Evolutionary conservation across 2,888 invertebrate genomes (phyloP), one percentile per base, ranked within the genome.

Genomic region (Acleris literana): DNA sequence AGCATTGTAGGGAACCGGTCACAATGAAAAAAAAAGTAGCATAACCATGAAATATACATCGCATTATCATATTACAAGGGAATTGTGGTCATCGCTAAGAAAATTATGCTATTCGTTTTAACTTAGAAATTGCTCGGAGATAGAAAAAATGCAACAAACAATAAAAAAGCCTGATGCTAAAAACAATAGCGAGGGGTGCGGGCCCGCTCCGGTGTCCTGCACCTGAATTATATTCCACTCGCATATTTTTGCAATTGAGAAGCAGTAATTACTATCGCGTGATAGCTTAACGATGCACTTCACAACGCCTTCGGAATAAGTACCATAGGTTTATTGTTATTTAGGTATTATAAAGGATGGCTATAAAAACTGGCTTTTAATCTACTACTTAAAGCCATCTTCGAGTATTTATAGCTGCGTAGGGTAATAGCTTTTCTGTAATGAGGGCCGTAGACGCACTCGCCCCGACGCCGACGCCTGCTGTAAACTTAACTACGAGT

Each of bases 11-110:
- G 76, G 80, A 88, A 90, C 90, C 79, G 85, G 90, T 90, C 90
- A 78, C 79, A 73, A 77, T 74, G 83, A 86, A 88, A 13, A 4
- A 91, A 92, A 91, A 90, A 91, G 84, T 81, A 80, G 76, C 80
- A 80, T 83, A 87, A 84, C 84, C 86, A 90, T 90, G 85, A 88
- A 91, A 90, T 88, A 91, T 91, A 88, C 83, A 79, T 83, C 79
- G 80, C 87, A 92, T 92, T 92, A 92, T 91, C 91, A 92, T 92
- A 92, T 90, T 91, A 92, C 92, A 90, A 77, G 89, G 83, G 90
- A 88, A 85, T 86, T 87, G 88, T 90, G 90, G 88, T 86, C 85
- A 87, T 87, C 84, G 88, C 83, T 87, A 87, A 87, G 87, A 87
- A 90, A 91, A 92, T 90, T 87, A 89, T 88, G 83, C 87, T 85